Conservation (phyloP, 2,888 invertebrate species). For the Synergus japonicus region DNA sequence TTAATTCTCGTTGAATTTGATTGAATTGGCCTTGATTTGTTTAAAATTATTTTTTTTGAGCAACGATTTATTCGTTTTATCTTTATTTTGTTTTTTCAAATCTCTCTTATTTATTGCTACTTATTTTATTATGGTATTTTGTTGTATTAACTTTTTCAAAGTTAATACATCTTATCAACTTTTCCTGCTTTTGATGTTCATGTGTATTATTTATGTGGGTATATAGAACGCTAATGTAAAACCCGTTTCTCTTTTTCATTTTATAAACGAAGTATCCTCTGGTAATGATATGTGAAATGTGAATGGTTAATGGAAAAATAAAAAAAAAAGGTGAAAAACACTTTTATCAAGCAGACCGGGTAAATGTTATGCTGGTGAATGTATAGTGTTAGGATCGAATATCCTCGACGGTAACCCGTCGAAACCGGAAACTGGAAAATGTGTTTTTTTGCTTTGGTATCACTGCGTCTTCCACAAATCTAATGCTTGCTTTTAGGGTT, state of each 20-base stretch:
- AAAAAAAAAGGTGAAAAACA: constrained; percentile 12
- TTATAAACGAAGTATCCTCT: neutral
- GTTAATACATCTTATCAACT: neutral
- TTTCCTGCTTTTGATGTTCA: constrained; percentile 6
- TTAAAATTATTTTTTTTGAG: too few species aligned
- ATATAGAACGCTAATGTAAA: constrained; percentile 5
- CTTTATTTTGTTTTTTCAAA: neutral
- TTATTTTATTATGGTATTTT: neutral
- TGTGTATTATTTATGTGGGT: neutral
- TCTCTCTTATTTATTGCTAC: neutral
- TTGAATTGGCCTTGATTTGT: too few species aligned
- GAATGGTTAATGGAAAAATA: neutral
- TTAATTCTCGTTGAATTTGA: too few species aligned
- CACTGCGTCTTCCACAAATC: neutral
- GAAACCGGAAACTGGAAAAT: constrained; percentile 27
- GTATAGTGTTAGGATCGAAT: constrained; percentile 20
- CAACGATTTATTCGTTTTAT: neutral
- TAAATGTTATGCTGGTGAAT: constrained; percentile 13
- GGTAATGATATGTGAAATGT: constrained; percentile 20
- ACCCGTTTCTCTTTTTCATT: neutral
- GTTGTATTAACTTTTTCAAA: neutral
- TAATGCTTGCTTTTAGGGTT: neutral
- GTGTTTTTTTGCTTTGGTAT: neutral
- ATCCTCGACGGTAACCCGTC: constrained; percentile 7
- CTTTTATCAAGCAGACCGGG: constrained; percentile 20